Evolutionary conservation across 2,797 vertebrate species (phyloP).

Genomic region (Mionectes olivaceus): DNA sequence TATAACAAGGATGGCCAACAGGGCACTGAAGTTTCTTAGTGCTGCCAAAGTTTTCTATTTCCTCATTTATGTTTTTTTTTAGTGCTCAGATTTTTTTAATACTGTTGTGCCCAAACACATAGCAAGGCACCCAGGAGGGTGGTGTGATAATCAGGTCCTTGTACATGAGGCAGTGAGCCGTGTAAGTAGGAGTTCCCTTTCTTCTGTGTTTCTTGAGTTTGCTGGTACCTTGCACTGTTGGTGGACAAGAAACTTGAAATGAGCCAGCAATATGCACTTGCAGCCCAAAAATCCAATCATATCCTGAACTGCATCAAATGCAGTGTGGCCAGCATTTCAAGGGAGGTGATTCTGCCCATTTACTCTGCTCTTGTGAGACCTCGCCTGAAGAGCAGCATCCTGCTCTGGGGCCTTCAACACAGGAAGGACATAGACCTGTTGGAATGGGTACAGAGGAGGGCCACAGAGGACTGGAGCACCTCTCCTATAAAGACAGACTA

Average conservation of each 20-base stretch:
- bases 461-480: neutral
- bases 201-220: neutral
- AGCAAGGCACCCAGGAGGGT: neutral
- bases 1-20: neutral
- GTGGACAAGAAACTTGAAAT: neutral
- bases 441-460: neutral
- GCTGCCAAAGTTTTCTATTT: neutral
- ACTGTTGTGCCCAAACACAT: neutral
- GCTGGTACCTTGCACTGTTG: neutral
- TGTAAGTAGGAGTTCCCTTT: neutral
- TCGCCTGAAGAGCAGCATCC: neutral
- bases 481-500: neutral
- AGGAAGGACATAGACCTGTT: neutral
- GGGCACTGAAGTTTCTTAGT: neutral
- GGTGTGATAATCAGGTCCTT: neutral
- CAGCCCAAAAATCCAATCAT: neutral
- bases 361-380: neutral
- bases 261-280: neutral
- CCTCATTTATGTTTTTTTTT: neutral
- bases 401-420: neutral
- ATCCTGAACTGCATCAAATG: neutral
- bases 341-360: neutral
- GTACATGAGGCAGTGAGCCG: neutral
- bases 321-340: rapidly evolving
- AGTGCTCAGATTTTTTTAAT: neutral